These are phyloP conservation scores for Tautogolabrus adspersus DNA, from an alignment of 2,113 vertebrate genomes.

Conservation along the genomic window DNA sequence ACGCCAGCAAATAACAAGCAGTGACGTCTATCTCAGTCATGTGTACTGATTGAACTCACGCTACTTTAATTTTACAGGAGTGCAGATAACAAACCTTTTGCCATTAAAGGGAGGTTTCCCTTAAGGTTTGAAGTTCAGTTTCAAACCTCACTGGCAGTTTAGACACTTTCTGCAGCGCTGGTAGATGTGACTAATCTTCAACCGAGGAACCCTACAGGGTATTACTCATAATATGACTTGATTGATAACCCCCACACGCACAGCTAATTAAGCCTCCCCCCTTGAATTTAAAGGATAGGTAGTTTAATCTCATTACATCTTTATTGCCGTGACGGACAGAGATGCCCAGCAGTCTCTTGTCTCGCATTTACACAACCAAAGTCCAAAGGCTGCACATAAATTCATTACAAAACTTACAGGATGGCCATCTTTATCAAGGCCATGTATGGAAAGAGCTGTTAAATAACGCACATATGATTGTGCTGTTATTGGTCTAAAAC, in stretches of 20 bases:
- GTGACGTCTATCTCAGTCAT: not conserved
- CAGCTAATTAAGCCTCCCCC: not conserved
- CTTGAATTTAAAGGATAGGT: not conserved
- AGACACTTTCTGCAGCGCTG: too few species aligned
- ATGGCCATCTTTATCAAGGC: not conserved
- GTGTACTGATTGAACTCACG: not conserved
- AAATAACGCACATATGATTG: not conserved
- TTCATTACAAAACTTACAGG: slow-evolving; percentile 22
- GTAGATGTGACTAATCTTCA: not conserved
- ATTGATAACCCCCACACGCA: not conserved
- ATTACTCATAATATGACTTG: not conserved
- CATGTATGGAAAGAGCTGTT: not conserved
- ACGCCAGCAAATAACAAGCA: slow-evolving; percentile 8
- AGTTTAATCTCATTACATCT: slow-evolving; percentile 42
- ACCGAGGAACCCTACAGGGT: not conserved
- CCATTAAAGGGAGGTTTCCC: not conserved
- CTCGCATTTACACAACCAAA: slow-evolving; percentile 8
- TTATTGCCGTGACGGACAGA: slow-evolving; percentile 40
- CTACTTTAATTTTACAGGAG: not conserved
- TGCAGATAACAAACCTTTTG: not conserved
- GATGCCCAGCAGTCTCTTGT: slow-evolving; percentile 29
- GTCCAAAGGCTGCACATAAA: slow-evolving; percentile 65
- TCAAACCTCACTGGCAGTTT: not conserved
- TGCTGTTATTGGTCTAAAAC: not conserved
- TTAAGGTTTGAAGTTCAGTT: not conserved